A percentile compares a stretch with the other conserved stretches of the same genome.
Evolutionary conservation across 1,140 invertebrate genomes (phyloP).

Genomic region (Nasonia vitripennis): DNA sequence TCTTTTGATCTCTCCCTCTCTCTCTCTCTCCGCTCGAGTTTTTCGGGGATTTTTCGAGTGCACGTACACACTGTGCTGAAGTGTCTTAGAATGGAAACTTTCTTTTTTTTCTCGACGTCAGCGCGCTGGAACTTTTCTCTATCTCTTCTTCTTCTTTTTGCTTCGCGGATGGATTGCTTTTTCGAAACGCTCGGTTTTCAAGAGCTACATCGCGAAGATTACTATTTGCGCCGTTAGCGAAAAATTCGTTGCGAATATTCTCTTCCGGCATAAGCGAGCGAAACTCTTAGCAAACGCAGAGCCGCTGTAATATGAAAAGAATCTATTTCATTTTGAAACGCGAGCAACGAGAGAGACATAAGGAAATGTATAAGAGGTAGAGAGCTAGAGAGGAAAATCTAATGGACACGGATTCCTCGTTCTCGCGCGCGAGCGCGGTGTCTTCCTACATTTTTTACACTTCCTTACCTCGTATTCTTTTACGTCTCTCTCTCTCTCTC

Average conservation of each 20-base stretch:
- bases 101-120: not conserved
- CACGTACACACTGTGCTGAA: not conserved
- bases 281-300: too few relatives aligned
- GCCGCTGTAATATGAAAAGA: too few relatives aligned
- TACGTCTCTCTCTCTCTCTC: not conserved
- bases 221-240: too few relatives aligned
- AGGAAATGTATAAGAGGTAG: not conserved
- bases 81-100: not conserved
- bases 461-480: not conserved
- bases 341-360: not conserved
- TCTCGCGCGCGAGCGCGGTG: not conserved
- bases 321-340: too few relatives aligned
- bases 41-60: not conserved
- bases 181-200: too few relatives aligned
- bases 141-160: not conserved
- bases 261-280: too few relatives aligned
- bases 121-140: not conserved
- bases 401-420: not conserved
- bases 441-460: not conserved
- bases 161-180: too few relatives aligned
- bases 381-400: not conserved
- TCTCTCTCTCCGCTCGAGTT: not conserved
- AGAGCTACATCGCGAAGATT: too few relatives aligned
- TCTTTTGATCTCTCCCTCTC: not conserved
- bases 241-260: too few relatives aligned